Conservation (phyloP, 2,797 vertebrate species). For the Astyanax mexicanus region DNA sequence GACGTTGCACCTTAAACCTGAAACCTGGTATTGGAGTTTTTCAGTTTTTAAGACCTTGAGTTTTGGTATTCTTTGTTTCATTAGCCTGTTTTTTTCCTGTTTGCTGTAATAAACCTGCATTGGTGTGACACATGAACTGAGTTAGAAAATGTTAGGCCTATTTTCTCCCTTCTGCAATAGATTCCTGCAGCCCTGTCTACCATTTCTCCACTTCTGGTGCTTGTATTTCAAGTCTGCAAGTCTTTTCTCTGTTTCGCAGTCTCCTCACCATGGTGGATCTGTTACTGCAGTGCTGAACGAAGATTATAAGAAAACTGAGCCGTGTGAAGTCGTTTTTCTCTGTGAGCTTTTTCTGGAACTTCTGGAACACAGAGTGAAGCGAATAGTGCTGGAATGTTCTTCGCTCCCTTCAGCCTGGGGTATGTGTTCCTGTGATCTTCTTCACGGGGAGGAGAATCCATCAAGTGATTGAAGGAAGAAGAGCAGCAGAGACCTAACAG, state of each 20-base stretch:
- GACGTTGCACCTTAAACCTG: too few relatives aligned
- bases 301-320: neutral
- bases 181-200: neutral
- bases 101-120: too few relatives aligned
- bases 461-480: conserved; percentile 8
- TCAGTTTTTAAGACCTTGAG: too few relatives aligned
- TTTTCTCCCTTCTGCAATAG: neutral
- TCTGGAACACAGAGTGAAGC: neutral
- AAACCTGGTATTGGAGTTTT: too few relatives aligned
- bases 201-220: neutral
- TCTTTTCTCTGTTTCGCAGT: neutral
- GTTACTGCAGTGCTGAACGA: neutral
- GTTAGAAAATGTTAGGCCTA: neutral
- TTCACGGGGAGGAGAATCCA: conserved; percentile 17
- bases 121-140: neutral
- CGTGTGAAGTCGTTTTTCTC: conserved; percentile 1
- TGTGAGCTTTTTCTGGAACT: neutral
- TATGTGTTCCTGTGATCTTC: conserved; percentile 22
- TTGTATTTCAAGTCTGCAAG: neutral
- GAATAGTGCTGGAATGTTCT: conserved; percentile 20
- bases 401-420: conserved; percentile 3
- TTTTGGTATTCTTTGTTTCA: too few relatives aligned
- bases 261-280: neutral
- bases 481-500: conserved; percentile 2
- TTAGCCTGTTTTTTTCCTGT: too few relatives aligned